Percentiles rank a stretch among this genome's conserved stretches.
phyloP scores from a whole-genome alignment of 2,797 vertebrate species.

The Coranthus polyacanthus region DNA sequence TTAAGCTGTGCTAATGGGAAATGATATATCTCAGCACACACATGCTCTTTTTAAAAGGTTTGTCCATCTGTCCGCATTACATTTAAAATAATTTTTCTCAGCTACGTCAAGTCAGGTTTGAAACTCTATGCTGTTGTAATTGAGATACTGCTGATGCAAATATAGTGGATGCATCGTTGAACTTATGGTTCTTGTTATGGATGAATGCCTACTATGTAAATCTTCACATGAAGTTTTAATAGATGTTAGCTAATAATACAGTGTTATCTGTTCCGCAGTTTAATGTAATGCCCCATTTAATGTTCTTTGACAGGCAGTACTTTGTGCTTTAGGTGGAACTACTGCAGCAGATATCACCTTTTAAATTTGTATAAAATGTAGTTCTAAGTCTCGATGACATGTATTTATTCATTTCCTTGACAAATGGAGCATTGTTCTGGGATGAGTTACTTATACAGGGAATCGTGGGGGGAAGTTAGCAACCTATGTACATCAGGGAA shows the following conservation, averaged over 20 bases:
- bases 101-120: no score
- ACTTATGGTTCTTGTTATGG: not conserved
- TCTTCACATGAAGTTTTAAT: constrained; percentile 2
- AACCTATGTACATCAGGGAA: not conserved
- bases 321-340: not conserved
- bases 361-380: constrained; percentile 1
- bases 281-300: not conserved
- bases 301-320: constrained; percentile 6
- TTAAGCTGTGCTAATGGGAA: constrained; percentile 14
- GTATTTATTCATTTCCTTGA: constrained; percentile 9
- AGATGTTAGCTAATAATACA: not conserved
- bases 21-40: constrained; percentile 3
- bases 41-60: not conserved
- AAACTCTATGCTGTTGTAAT: no score
- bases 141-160: no score
- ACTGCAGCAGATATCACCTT: not conserved
- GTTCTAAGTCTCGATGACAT: constrained; percentile 1
- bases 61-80: no score
- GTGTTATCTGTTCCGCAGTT: no score
- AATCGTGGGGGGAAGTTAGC: constrained; percentile 26
- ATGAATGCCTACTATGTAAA: not conserved
- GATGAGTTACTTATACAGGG: not conserved
- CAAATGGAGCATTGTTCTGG: constrained; percentile 1
- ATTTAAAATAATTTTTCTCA: no score
- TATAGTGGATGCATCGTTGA: not conserved